Percentiles rank a stretch among this genome's conserved stretches.
These are phyloP conservation scores for Laticauda colubrina DNA, from an alignment of 2,113 vertebrate genomes.

Conservation along the genomic window DNA sequence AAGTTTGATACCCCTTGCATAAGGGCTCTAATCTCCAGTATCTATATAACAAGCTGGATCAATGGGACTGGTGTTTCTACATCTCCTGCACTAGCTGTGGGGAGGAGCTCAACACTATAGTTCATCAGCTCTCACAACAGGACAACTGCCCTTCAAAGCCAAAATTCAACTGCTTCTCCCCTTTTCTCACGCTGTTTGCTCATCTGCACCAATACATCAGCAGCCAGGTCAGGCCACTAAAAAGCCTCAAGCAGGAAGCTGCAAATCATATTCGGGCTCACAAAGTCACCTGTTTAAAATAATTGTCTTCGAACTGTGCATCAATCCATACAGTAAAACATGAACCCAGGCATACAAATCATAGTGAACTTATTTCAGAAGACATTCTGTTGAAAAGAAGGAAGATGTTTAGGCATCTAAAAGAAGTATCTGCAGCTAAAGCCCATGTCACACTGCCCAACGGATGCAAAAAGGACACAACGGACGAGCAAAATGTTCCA, in stretches of 20 bases:
- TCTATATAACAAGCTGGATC: background rate
- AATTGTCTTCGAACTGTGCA: background rate
- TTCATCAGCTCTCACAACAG: background rate
- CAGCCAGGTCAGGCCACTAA: background rate
- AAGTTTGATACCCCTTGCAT: too few relatives aligned
- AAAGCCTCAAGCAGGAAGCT: background rate
- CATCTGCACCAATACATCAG: background rate
- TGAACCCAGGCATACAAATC: background rate
- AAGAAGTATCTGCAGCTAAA: slow-evolving; percentile 24
- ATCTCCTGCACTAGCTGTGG: background rate
- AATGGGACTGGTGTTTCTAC: background rate
- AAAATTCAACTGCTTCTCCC: background rate
- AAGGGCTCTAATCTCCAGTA: background rate
- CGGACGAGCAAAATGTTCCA: too few relatives aligned
- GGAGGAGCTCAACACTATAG: background rate
- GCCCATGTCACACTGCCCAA: too few relatives aligned
- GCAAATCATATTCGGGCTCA: background rate
- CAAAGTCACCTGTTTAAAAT: background rate
- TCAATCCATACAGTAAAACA: background rate
- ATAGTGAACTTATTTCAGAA: background rate
- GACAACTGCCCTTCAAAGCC: background rate
- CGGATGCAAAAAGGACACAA: too few relatives aligned
- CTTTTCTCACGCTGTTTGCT: background rate
- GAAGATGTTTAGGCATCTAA: background rate
- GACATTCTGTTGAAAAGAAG: slow-evolving; percentile 15